These are phyloP conservation scores for Percopsis omiscomaycus DNA, from an alignment of 2,797 vertebrate species.

Conservation along the genomic window DNA sequence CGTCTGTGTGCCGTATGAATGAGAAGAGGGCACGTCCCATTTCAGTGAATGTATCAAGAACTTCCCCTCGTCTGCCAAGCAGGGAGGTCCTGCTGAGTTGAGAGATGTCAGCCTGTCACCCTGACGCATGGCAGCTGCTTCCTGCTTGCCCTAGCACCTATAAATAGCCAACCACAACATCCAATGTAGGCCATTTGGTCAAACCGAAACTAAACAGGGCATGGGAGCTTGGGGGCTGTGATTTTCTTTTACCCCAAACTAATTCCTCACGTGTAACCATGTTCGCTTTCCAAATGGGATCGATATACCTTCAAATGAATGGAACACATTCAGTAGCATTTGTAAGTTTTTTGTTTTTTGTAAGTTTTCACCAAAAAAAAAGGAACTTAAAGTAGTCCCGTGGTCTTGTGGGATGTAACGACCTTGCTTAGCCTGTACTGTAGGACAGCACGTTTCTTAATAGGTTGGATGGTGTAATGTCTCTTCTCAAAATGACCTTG, in stretches of 20 bases:
- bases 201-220: slow-evolving; percentile 70
- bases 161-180: slow-evolving; percentile 73
- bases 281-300: slow-evolving; percentile 18
- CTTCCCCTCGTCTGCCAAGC: slow-evolving; percentile 64
- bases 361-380: no score
- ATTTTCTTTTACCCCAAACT: slow-evolving; percentile 49
- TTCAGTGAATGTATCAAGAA: slow-evolving; percentile 63
- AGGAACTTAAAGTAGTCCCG: no score
- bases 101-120: slow-evolving; percentile 73
- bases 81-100: slow-evolving; percentile 75
- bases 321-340: slow-evolving; percentile 22
- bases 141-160: slow-evolving; percentile 69
- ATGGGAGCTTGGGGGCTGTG: slow-evolving; percentile 32
- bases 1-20: slow-evolving; percentile 62
- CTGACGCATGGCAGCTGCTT: slow-evolving; percentile 76
- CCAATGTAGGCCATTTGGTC: slow-evolving; percentile 78
- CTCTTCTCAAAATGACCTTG: no score
- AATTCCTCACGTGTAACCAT: slow-evolving; percentile 33
- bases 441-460: no score
- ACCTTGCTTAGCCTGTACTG: no score
- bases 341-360: no score
- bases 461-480: no score
- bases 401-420: no score
- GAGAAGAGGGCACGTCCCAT: slow-evolving; percentile 63
- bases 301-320: slow-evolving; percentile 25